phyloP scores from a whole-genome alignment of 2,888 invertebrate genomes.

The Tortrix viridana region DNA sequence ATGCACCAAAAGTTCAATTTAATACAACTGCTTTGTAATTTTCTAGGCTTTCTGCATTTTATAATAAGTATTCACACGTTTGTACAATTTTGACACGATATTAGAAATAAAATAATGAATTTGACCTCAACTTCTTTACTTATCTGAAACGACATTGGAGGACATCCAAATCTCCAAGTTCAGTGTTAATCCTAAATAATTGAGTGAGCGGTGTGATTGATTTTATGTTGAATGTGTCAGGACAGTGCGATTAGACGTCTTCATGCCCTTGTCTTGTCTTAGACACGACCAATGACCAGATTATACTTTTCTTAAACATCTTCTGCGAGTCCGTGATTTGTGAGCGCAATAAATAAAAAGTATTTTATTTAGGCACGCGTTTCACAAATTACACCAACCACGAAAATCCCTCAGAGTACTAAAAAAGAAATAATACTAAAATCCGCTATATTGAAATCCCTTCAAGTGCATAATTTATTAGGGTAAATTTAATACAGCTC shows the following conservation, averaged over 20 bases:
- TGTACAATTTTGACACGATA: neutral
- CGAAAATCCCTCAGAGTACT: constrained; percentile 5
- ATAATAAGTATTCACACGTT: neutral
- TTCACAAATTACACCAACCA: constrained; percentile 7
- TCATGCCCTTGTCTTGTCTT: neutral
- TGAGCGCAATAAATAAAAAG: constrained; percentile 11
- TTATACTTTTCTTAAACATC: neutral
- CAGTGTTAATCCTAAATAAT: constrained; percentile 27
- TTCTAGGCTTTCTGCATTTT: no score
- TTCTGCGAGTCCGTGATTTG: constrained; percentile 5
- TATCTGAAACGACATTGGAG: constrained; percentile 23
- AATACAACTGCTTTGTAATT: no score
- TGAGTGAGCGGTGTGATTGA: constrained; percentile 16
- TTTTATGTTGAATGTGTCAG: constrained; percentile 16
- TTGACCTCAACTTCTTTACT: constrained; percentile 3
- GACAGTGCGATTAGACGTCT: constrained; percentile 1
- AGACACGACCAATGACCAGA: constrained; percentile 8
- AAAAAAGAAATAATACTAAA: constrained; percentile 4
- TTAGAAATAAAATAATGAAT: constrained; percentile 5
- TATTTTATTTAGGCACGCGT: constrained; percentile 3
- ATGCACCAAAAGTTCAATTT: constrained; percentile 1
- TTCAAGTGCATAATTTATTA: constrained; percentile 27
- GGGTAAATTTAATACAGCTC: constrained; percentile 19
- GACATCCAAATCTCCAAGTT: constrained; percentile 10
- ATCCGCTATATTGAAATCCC: constrained; percentile 22